Evolutionary conservation across 2,113 vertebrate genomes (phyloP).

Genomic region (Cyphomyrus discorhynchus): DNA sequence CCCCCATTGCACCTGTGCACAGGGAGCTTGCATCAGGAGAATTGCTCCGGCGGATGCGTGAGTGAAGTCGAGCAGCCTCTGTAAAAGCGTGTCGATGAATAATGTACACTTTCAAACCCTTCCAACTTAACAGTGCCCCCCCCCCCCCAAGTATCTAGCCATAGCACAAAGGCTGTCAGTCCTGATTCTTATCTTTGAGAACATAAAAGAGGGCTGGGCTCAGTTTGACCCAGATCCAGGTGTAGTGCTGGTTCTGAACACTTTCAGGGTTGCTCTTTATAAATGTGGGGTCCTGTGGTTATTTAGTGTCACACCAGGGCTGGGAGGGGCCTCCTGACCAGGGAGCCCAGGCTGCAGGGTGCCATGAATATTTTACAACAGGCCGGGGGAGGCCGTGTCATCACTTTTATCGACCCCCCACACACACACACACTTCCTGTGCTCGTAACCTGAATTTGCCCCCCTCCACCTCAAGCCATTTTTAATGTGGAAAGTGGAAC

Average conservation of each 20-base stretch:
- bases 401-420: not conserved
- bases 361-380: not conserved
- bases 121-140: not conserved
- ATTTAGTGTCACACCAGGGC: not conserved
- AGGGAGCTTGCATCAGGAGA: not conserved
- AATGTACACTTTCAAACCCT: not conserved
- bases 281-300: not conserved
- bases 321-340: not conserved
- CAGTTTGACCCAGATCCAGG: not conserved
- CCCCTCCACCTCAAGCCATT: not conserved
- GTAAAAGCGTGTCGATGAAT: not conserved
- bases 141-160: not conserved
- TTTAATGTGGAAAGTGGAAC: not conserved
- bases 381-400: not conserved
- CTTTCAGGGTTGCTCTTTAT: not conserved
- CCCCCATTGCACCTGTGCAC: not conserved
- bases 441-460: not conserved
- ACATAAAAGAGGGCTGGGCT: not conserved
- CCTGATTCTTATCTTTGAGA: not conserved
- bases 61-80: not conserved
- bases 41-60: not conserved
- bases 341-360: not conserved
- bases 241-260: not conserved
- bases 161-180: not conserved
- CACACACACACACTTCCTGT: not conserved